A percentile compares a stretch with the other conserved stretches of the same genome.
Conservation (phyloP, 2,888 invertebrate genomes). For the Eumerus sabulonum region DNA sequence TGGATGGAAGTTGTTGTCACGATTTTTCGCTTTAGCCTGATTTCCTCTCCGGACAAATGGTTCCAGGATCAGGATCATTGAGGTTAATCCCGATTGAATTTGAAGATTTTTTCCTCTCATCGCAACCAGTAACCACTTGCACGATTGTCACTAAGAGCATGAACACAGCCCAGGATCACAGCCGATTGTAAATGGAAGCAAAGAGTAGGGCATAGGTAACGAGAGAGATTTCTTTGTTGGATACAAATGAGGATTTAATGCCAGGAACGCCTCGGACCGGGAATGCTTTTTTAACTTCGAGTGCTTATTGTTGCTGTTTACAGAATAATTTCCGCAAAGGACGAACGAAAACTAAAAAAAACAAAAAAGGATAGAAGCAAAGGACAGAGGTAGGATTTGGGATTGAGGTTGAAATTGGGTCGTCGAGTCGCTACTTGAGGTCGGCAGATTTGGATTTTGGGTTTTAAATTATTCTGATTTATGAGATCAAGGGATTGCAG, state of each 20-base stretch:
- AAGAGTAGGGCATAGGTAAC: slow-evolving; percentile 12
- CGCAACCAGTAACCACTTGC: slow-evolving; percentile 29
- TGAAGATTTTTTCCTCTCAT: slow-evolving; percentile 53
- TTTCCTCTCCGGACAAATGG: slow-evolving; percentile 7
- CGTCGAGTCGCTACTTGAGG: slow-evolving; percentile 15
- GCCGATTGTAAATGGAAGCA: too few relatives aligned
- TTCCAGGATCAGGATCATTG: slow-evolving; percentile 17
- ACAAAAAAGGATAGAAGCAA: too few relatives aligned
- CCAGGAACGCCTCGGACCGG: slow-evolving; percentile 15
- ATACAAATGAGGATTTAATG: slow-evolving; percentile 67
- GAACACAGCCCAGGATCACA: too few relatives aligned
- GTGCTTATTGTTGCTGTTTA: slow-evolving; percentile 63
- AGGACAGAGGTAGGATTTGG: slow-evolving; percentile 7
- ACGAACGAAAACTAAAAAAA: slow-evolving; percentile 16
- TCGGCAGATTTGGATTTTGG: slow-evolving; percentile 51
- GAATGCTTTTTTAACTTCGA: slow-evolving; percentile 38
- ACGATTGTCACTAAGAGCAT: slow-evolving; percentile 7
- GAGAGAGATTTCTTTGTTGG: slow-evolving; percentile 34
- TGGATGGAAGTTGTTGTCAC: slow-evolving; percentile 53
- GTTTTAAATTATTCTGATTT: slow-evolving; percentile 68
- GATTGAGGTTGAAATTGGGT: slow-evolving; percentile 3
- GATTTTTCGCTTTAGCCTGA: slow-evolving; percentile 42
- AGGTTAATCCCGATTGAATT: slow-evolving; percentile 63
- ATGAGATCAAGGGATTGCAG: slow-evolving; percentile 65
- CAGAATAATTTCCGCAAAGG: slow-evolving; percentile 45